A percentile compares a stretch with the other conserved stretches of the same genome.
Evolutionary conservation across 2,113 vertebrate genomes (phyloP).

Genomic region (Poicephalus gulielmi): DNA sequence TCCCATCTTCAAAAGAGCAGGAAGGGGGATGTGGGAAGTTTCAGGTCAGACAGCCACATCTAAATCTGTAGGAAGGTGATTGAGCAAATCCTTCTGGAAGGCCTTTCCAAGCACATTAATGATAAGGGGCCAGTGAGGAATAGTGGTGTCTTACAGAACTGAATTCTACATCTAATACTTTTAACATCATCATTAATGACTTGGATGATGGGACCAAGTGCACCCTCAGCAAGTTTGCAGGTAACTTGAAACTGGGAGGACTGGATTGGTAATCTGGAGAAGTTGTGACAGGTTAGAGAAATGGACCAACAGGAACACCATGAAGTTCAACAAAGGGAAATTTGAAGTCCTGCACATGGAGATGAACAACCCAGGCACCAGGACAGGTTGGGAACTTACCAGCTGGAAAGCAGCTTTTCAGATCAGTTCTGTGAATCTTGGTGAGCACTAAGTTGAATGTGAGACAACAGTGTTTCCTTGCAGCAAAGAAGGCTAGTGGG

Average conservation of each 20-base stretch:
- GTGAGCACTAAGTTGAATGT: neutral
- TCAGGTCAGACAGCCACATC: neutral
- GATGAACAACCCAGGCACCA: neutral
- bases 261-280: neutral
- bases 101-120: neutral
- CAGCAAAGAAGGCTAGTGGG: neutral
- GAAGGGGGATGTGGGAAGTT: neutral
- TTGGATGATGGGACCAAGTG: neutral
- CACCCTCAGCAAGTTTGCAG: neutral
- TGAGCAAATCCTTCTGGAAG: neutral
- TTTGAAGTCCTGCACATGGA: neutral
- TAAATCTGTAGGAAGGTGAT: neutral
- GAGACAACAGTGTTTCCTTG: no score
- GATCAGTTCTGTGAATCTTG: neutral
- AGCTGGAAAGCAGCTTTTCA: neutral
- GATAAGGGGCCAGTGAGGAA: neutral
- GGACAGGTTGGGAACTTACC: neutral
- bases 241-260: neutral
- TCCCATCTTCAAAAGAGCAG: neutral
- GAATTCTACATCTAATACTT: neutral
- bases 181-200: neutral
- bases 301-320: neutral
- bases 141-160: neutral
- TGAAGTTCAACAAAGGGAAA: neutral
- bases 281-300: neutral